Conservation (phyloP, 2,113 vertebrate species). For the Scartelaos histophorus region DNA sequence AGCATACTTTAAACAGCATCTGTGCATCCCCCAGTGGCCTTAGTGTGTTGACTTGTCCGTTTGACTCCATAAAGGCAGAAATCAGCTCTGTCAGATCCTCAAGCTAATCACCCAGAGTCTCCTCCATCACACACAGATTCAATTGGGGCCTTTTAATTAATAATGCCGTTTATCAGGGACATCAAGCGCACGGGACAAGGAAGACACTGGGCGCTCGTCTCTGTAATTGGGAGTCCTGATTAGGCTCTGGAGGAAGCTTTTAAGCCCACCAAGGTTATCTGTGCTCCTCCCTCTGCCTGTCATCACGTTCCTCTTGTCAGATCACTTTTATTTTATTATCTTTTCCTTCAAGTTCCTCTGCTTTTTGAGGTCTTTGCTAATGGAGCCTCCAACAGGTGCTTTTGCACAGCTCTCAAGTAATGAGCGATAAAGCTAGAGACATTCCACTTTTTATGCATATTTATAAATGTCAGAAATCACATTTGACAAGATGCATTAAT, state of each 20-base stretch:
- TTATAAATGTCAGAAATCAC: not conserved
- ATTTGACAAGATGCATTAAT: not conserved
- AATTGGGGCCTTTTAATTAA: conserved; percentile 82
- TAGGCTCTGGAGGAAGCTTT: conserved; percentile 77
- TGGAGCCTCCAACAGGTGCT: conserved; percentile 54
- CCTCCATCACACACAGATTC: conserved; percentile 77
- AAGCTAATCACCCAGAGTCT: conserved; percentile 66
- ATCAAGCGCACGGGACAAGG: conserved; percentile 64
- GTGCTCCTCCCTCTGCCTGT: conserved; percentile 67
- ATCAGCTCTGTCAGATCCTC: conserved; percentile 65
- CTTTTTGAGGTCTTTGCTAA: conserved; percentile 19
- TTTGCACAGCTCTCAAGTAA: not conserved
- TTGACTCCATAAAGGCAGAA: conserved; percentile 53
- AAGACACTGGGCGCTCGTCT: conserved; percentile 58
- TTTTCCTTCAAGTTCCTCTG: conserved; percentile 31
- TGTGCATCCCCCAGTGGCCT: conserved; percentile 33
- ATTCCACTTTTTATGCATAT: not conserved
- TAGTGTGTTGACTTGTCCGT: conserved; percentile 45
- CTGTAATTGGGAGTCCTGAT: conserved; percentile 80
- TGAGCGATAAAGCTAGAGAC: not conserved
- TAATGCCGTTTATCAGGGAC: conserved; percentile 80
- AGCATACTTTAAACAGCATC: not conserved
- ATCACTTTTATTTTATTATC: conserved; percentile 54
- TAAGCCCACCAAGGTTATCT: conserved; percentile 81
- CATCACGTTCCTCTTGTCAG: conserved; percentile 66